Base-by-base conservation (phyloP, 2,113 vertebrate species). In the Daphoenositta chrysoptera region DNA sequence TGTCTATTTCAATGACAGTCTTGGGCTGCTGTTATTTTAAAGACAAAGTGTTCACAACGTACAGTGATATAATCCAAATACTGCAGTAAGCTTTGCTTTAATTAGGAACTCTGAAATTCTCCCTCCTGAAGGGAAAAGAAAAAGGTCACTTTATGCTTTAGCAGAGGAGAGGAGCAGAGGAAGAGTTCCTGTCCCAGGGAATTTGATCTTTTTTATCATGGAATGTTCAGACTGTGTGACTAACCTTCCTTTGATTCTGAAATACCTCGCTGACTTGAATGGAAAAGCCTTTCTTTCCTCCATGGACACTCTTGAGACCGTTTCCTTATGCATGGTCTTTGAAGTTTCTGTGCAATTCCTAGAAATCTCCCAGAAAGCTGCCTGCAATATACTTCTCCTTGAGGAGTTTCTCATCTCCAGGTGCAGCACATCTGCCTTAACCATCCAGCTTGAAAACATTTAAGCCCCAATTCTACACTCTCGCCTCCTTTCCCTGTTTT, bases 401-500 rank as follows among this genome's bases (percentile, higher is more conserved):
- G 1, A 22, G 58, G 28, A 65, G 18, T 65, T 79, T 53, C 44
- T 72, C 23, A 42, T 31, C n/a, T 83, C 26, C 40, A 39, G 60
- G 30, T 90, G 64, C 9, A 86, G 37, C 5, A 33, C 26, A 73
- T 80, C 68, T 70, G 39, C 33, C 64, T 61, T 45, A 82, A 33
- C 8, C 35, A 66, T 26, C 16, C 47, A 80, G 28, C 45, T 4
- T 39, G 35, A 65, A 87, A 81, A 73, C 20, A 54, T 61, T 44
- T 24, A 40, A 48, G 13, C 17, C 12, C 4, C 40, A 9, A 4
- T 75, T 22, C 27, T 56, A 8, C 10, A 3, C 14, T 80, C 26
- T 9, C 0, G 0, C 2, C 12, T 69, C 18, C 31, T 83, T 53
- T 65, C 50, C 18, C 71, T 45, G 0, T n/a, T 90, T 47, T 50